phyloP scores from a whole-genome alignment of 2,888 invertebrate species.

The Enchytraeus crypticus region DNA sequence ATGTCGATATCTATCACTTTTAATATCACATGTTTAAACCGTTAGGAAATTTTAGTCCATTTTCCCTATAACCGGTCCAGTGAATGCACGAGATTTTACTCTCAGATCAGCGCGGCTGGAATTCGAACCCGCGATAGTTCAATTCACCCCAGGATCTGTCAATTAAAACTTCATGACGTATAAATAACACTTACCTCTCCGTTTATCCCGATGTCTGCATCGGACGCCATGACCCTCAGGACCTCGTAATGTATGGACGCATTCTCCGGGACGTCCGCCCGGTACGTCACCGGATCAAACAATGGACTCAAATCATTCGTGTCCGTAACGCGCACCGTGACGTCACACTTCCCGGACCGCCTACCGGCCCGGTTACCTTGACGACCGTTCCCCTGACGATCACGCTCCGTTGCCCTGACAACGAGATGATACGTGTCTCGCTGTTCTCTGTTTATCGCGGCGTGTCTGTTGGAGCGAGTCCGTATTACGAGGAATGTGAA shows the following conservation, averaged over 20 bases:
- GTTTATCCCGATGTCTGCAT: slow-evolving; percentile 89
- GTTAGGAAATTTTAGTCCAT: too few species aligned
- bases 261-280: slow-evolving; percentile 77
- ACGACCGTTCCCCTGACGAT: slow-evolving; percentile 48
- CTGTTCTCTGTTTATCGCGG: slow-evolving; percentile 85
- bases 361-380: slow-evolving; percentile 50
- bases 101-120: too few species aligned
- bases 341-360: slow-evolving; percentile 40
- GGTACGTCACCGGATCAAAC: slow-evolving; percentile 81
- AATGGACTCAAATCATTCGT: slow-evolving; percentile 74
- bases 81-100: too few species aligned
- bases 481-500: slow-evolving; percentile 85
- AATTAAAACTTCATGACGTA: too few species aligned
- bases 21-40: too few species aligned
- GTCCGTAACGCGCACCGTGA: slow-evolving; percentile 52
- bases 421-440: slow-evolving; percentile 71
- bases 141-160: too few species aligned
- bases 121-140: too few species aligned
- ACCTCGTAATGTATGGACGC: slow-evolving; percentile 74
- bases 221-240: slow-evolving; percentile 67
- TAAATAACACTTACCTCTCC: slow-evolving; percentile 89
- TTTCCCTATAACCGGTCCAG: too few species aligned
- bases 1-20: too few species aligned
- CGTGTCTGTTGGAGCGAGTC: slow-evolving; percentile 74
- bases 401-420: slow-evolving; percentile 59